These are phyloP conservation scores for Echeneis naucrates DNA, from an alignment of 2,797 vertebrate species.

Conservation along the genomic window DNA sequence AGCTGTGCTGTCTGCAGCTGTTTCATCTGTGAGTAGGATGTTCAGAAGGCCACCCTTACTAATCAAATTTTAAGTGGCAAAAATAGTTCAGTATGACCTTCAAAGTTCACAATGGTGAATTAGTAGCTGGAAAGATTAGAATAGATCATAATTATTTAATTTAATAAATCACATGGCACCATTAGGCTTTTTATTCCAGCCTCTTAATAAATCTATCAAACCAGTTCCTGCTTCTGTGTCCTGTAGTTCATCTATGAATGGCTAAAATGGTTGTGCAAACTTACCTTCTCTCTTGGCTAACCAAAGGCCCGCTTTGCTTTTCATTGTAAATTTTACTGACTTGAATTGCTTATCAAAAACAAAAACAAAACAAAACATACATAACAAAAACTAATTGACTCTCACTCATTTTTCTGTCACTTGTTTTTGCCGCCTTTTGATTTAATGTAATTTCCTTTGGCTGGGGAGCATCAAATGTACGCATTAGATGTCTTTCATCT, in stretches of 20 bases:
- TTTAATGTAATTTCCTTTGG: not conserved
- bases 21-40: conserved; percentile 16
- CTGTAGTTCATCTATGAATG: not conserved
- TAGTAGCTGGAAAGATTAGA: not conserved
- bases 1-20: conserved; percentile 15
- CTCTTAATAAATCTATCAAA: not conserved
- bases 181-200: not conserved
- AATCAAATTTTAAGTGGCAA: conserved; percentile 28
- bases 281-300: too few species aligned
- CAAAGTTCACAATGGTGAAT: not conserved
- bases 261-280: not conserved
- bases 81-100: conserved; percentile 44
- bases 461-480: not conserved
- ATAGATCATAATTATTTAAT: not conserved
- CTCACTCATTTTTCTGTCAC: not conserved
- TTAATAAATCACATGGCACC: not conserved
- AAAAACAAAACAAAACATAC: too few species aligned
- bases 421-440: not conserved
- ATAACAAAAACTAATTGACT: too few species aligned
- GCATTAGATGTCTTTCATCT: not conserved
- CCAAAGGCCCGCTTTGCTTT: not conserved
- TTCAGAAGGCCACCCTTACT: conserved; percentile 15
- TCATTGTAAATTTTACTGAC: too few species aligned
- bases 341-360: too few species aligned
- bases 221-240: not conserved